phyloP scores from a whole-genome alignment of 2,113 vertebrate genomes.

The Tragelaphus imberbis region DNA sequence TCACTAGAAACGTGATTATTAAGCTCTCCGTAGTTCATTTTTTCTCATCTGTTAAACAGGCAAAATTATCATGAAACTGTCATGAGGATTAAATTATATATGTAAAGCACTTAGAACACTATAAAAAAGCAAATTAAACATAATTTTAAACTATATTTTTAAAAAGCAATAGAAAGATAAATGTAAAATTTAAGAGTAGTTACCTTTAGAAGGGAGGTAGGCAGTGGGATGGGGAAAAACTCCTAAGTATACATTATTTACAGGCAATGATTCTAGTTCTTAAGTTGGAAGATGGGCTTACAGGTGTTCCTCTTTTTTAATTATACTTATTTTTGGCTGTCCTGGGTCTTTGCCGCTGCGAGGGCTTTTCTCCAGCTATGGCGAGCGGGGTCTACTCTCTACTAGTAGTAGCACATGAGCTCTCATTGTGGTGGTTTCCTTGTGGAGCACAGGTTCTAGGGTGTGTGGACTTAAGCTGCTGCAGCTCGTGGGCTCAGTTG shows the following conservation, averaged over 20 bases:
- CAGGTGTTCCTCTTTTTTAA: background rate
- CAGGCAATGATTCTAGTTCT: background rate
- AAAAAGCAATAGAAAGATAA: background rate
- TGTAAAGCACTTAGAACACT: background rate
- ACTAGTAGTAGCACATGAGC: fast-evolving
- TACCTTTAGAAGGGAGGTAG: background rate
- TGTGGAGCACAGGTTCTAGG: background rate
- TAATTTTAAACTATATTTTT: background rate
- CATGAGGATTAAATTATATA: background rate
- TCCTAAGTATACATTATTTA: background rate
- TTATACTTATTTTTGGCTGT: background rate
- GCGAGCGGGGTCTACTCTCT: background rate
- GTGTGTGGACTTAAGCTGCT: background rate
- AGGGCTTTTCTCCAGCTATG: background rate
- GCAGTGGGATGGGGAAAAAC: background rate
- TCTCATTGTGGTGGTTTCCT: background rate
- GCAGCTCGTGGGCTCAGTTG: background rate
- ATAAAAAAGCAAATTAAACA: background rate
- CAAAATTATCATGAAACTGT: background rate
- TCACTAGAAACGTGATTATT: background rate
- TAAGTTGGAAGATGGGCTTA: background rate
- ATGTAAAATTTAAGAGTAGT: background rate
- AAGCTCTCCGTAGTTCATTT: background rate
- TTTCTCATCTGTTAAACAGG: background rate
- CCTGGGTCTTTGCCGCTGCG: background rate